Percentiles rank a stretch among this genome's conserved stretches.
These are phyloP conservation scores for Ptychoptera albimana DNA, from an alignment of 2,888 invertebrate species.

Conservation along the genomic window DNA sequence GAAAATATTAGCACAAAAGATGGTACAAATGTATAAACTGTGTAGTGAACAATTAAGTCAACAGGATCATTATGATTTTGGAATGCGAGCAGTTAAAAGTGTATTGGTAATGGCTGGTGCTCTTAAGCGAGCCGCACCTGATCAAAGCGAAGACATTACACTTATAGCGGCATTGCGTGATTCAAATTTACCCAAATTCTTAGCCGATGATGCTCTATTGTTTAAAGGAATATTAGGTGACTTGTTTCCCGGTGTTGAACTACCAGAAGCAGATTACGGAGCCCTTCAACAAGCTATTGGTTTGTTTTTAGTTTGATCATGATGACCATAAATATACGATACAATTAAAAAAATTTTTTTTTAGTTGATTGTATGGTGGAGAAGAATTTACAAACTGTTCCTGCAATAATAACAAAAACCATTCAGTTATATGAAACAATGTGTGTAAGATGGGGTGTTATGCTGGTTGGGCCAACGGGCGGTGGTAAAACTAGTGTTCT, in stretches of 20 bases:
- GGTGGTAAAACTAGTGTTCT: conserved; percentile 71
- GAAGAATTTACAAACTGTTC: conserved; percentile 48
- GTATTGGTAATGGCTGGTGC: conserved; percentile 87
- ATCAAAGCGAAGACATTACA: conserved; percentile 69
- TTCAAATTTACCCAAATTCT: conserved; percentile 80
- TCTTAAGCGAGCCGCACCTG: conserved; percentile 68
- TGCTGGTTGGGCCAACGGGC: conserved; percentile 82
- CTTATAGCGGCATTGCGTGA: conserved; percentile 73
- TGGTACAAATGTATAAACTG: conserved; percentile 85
- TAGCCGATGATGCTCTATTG: conserved; percentile 66
- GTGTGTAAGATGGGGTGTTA: conserved; percentile 83
- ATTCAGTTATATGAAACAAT: conserved; percentile 83
- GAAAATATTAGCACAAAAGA: conserved; percentile 71
- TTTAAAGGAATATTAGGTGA: conserved; percentile 83
- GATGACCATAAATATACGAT: neutral
- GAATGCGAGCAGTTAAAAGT: conserved; percentile 87
- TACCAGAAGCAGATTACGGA: conserved; percentile 69
- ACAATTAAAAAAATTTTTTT: conserved; percentile 16
- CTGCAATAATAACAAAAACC: conserved; percentile 51
- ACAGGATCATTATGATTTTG: conserved; percentile 86
- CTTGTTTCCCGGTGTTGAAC: conserved; percentile 66
- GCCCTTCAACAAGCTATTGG: conserved; percentile 49
- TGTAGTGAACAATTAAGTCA: conserved; percentile 84
- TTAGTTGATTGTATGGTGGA: conserved; percentile 31
- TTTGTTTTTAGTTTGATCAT: conserved; percentile 9